These are phyloP conservation scores for Gymnocypris eckloni DNA, from an alignment of 2,797 vertebrate species.

Conservation along the genomic window DNA sequence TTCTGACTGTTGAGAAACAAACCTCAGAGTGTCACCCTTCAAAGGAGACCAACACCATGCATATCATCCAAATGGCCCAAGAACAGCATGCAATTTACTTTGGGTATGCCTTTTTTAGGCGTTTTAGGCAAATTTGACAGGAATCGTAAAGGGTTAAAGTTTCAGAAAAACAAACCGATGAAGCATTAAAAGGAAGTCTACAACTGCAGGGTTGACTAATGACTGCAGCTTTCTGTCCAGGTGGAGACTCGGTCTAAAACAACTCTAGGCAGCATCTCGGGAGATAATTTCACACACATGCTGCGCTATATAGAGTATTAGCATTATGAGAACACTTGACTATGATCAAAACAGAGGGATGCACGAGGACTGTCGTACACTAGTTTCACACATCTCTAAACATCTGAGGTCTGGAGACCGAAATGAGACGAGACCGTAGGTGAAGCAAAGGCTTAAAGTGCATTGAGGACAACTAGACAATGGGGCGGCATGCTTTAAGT, in stretches of 20 bases:
- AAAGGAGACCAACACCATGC: no score
- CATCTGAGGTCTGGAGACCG: conserved; percentile 66
- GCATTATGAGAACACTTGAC: background rate
- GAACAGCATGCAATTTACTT: no score
- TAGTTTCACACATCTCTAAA: conserved; percentile 75
- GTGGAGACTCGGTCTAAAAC: background rate
- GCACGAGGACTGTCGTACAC: conserved; percentile 58
- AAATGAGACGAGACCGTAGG: conserved; percentile 56
- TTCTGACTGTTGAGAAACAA: no score
- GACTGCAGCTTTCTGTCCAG: background rate
- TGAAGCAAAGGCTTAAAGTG: background rate
- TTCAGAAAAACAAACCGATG: background rate
- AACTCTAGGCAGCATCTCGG: background rate
- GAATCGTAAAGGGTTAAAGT: no score
- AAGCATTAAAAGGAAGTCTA: background rate
- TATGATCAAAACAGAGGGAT: background rate
- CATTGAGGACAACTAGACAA: background rate
- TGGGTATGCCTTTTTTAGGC: no score
- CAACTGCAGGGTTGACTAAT: background rate
- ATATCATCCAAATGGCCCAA: no score
- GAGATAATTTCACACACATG: background rate
- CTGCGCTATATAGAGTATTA: background rate
- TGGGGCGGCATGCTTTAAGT: no score
- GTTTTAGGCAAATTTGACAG: no score
- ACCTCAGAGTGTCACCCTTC: no score